These are phyloP conservation scores for Tretioscincus oriximinensis DNA, from an alignment of 2,113 vertebrate genomes.

Conservation along the genomic window DNA sequence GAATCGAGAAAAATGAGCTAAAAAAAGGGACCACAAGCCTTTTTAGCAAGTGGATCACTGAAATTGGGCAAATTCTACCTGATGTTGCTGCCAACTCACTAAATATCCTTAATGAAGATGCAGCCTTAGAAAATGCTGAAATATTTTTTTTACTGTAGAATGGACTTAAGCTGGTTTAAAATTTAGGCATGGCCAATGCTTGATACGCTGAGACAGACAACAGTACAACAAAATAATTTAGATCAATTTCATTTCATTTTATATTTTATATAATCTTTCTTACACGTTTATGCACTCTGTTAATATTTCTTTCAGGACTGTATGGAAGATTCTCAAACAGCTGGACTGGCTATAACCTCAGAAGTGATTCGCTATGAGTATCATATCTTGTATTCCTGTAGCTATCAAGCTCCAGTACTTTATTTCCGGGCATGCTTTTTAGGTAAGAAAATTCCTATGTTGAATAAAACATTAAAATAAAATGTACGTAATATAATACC, in stretches of 20 bases:
- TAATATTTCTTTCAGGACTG: conserved; percentile 62
- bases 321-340: conserved; percentile 58
- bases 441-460: conserved; percentile 71
- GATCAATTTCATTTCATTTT: conserved; percentile 35
- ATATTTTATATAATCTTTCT: conserved; percentile 17
- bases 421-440: conserved; percentile 89
- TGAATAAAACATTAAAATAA: conserved; percentile 32
- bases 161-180: too few relatives aligned
- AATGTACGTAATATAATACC: fast-evolving
- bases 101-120: too few relatives aligned
- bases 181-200: too few relatives aligned
- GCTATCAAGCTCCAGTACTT: conserved; percentile 87
- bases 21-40: too few relatives aligned
- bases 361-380: conserved; percentile 86
- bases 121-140: too few relatives aligned
- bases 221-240: conserved; percentile 10
- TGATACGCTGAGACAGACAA: background rate
- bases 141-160: too few relatives aligned
- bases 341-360: conserved; percentile 12
- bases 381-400: conserved; percentile 88
- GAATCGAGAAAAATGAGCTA: too few relatives aligned
- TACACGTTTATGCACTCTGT: background rate
- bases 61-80: too few relatives aligned
- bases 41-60: too few relatives aligned
- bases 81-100: too few relatives aligned